A percentile compares a stretch with the other conserved stretches of the same genome.
phyloP scores from a whole-genome alignment of 2,888 invertebrate genomes.

The Coelinius sp. region DNA sequence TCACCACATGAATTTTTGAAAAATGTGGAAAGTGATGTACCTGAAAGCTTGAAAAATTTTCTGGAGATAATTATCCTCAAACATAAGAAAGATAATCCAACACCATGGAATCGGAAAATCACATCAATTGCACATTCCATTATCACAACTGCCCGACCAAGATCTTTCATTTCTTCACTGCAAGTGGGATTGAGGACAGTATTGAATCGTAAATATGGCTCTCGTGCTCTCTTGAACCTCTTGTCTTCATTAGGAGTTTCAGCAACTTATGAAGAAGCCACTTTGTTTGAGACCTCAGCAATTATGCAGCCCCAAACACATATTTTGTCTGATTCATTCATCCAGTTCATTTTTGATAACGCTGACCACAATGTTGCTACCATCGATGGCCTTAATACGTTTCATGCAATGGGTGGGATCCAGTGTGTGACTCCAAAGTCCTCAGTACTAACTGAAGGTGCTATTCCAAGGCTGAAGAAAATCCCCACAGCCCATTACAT shows the following conservation, averaged over 20 bases:
- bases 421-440: conserved; percentile 53
- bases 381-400: conserved; percentile 54
- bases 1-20: neutral
- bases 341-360: conserved; percentile 46
- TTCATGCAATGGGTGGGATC: conserved; percentile 58
- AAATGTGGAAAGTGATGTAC: neutral
- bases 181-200: no score
- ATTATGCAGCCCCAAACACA: neutral
- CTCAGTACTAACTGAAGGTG: conserved; percentile 48
- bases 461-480: conserved; percentile 19
- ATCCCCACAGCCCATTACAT: conserved; percentile 41
- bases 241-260: no score
- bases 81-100: neutral
- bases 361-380: conserved; percentile 59
- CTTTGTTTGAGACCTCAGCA: no score
- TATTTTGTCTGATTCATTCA: conserved; percentile 25
- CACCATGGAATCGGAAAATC: neutral
- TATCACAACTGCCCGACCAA: neutral
- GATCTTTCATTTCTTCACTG: neutral
- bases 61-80: neutral
- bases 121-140: neutral
- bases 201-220: no score
- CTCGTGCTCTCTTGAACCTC: no score
- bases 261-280: no score
- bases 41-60: neutral